phyloP scores from a whole-genome alignment of 2,797 vertebrate genomes.

The Anguilla pacifica region DNA sequence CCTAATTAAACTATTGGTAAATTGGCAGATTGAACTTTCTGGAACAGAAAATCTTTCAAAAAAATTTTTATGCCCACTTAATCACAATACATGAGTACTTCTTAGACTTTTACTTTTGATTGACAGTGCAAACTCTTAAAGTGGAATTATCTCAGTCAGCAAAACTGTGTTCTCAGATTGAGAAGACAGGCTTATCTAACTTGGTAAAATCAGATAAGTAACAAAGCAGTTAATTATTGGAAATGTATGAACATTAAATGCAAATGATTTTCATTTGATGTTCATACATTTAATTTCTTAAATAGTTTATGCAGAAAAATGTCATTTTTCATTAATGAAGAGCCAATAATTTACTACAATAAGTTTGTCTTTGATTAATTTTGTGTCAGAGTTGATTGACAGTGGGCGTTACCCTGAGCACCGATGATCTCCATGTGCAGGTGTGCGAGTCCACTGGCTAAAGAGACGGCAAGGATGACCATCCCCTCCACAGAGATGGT shows the following conservation, averaged over 20 bases:
- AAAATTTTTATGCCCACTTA: too few relatives aligned
- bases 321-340: too few relatives aligned
- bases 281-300: too few relatives aligned
- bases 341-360: neutral
- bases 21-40: too few relatives aligned
- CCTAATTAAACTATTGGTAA: neutral
- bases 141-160: neutral
- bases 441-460: conserved; percentile 90
- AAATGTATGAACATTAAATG: neutral
- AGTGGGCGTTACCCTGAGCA: conserved; percentile 82
- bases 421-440: conserved; percentile 98
- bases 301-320: too few relatives aligned
- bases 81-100: neutral
- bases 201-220: neutral
- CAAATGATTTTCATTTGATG: neutral
- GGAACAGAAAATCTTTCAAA: too few relatives aligned
- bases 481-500: conserved; percentile 83
- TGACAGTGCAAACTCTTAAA: neutral
- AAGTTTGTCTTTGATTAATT: neutral
- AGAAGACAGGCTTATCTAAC: neutral
- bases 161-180: neutral
- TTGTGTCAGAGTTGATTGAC: neutral
- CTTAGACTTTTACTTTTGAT: neutral
- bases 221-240: neutral
- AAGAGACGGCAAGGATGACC: conserved; percentile 81